Percentiles rank a stretch among this genome's conserved stretches.
Conservation (phyloP, 2,888 invertebrate genomes). For the Pharmacophagus antenor region DNA sequence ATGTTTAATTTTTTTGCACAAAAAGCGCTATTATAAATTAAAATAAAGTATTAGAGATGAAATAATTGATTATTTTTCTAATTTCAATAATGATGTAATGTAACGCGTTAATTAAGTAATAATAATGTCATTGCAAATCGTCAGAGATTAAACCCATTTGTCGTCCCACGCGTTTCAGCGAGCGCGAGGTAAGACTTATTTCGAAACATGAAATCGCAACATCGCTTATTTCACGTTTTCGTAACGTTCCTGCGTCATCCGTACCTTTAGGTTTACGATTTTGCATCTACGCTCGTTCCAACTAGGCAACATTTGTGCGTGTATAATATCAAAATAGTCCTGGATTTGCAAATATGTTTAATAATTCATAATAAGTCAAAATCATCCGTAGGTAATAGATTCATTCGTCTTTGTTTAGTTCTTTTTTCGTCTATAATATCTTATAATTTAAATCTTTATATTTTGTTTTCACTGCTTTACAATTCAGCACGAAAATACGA, state of each 20-base stretch:
- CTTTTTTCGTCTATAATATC: too few species aligned
- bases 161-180: slow-evolving; percentile 77
- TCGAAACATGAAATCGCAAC: slow-evolving; percentile 77
- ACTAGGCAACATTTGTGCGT: not conserved
- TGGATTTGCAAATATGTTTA: not conserved
- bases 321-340: too few species aligned
- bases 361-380: not conserved
- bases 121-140: slow-evolving; percentile 49
- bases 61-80: too few species aligned
- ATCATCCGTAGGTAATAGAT: too few species aligned
- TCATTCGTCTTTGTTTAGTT: too few species aligned
- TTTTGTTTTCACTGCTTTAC: too few species aligned
- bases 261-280: slow-evolving; percentile 59
- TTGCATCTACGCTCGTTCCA: slow-evolving; percentile 37
- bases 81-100: slow-evolving; percentile 24
- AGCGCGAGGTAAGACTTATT: slow-evolving; percentile 70
- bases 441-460: too few species aligned
- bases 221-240: slow-evolving; percentile 78
- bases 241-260: slow-evolving; percentile 77
- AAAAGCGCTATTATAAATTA: too few species aligned
- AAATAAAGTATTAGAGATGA: too few species aligned
- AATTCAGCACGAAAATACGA: too few species aligned
- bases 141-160: slow-evolving; percentile 71
- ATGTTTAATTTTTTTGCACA: too few species aligned
- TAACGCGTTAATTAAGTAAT: slow-evolving; percentile 37